Evolutionary conservation across 2,797 vertebrate species (phyloP).

Genomic region (Paguma larvata): DNA sequence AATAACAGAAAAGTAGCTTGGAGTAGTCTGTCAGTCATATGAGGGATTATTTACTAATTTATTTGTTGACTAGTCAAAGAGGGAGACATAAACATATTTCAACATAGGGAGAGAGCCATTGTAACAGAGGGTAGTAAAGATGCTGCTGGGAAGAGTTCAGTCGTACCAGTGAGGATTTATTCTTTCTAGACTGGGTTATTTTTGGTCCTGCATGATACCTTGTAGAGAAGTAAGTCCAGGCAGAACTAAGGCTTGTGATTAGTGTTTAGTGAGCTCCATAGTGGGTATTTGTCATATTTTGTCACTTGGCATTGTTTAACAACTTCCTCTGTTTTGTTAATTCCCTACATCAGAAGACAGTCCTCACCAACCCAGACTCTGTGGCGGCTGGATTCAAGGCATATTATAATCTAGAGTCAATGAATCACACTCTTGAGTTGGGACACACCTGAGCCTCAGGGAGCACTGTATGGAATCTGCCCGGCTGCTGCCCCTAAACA

Average conservation of each 20-base stretch:
- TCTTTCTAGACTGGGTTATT: background rate
- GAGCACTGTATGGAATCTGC: background rate
- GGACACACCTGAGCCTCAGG: background rate
- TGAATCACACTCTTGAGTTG: background rate
- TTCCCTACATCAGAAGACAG: background rate
- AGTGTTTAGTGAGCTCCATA: background rate
- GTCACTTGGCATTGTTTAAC: constrained; percentile 10
- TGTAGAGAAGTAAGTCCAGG: background rate
- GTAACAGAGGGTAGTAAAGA: background rate
- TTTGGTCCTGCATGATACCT: background rate
- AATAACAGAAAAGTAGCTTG: background rate
- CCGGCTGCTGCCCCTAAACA: background rate
- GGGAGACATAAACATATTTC: background rate
- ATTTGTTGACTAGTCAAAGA: background rate
- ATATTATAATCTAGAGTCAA: background rate
- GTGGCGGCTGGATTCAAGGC: background rate
- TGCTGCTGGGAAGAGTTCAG: background rate
- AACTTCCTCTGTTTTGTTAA: background rate
- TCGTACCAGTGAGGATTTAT: background rate
- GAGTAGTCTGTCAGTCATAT: background rate
- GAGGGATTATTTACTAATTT: background rate
- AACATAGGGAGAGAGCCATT: background rate
- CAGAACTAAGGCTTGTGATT: background rate
- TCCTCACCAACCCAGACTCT: background rate
- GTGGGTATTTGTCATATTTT: background rate